phyloP scores from a whole-genome alignment of 2,113 vertebrate genomes.

The Pterocles gutturalis region DNA sequence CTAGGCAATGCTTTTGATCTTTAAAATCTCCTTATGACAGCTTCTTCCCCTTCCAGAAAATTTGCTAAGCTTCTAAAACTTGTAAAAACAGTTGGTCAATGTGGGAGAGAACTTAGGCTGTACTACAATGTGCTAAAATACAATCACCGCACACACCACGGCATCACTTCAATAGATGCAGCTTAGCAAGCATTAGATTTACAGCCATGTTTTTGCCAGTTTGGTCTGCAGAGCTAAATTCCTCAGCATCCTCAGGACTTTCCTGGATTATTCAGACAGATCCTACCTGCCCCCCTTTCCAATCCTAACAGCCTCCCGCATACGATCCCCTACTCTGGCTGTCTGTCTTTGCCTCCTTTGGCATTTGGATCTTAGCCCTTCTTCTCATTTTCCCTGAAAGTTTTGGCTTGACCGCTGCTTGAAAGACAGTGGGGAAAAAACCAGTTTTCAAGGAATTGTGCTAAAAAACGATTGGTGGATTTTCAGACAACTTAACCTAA shows the following conservation, averaged over 20 bases:
- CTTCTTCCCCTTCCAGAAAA: background rate
- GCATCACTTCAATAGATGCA: background rate
- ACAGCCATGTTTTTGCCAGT: background rate
- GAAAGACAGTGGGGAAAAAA: background rate
- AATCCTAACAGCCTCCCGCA: background rate
- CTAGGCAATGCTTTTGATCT: constrained; percentile 15
- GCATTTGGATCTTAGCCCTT: background rate
- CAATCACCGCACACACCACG: background rate
- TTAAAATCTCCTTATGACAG: constrained; percentile 26
- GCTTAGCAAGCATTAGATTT: constrained; percentile 15
- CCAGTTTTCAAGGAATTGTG: background rate
- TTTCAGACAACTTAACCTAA: background rate
- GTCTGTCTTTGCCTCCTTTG: background rate
- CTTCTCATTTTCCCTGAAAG: background rate
- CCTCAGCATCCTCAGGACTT: background rate
- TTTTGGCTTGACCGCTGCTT: background rate
- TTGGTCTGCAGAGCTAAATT: background rate
- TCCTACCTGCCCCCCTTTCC: background rate
- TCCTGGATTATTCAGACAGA: background rate
- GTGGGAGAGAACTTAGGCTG: background rate
- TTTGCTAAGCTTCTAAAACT: constrained; percentile 6
- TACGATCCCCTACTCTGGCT: background rate
- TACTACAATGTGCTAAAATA: constrained; percentile 12
- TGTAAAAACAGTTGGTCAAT: constrained; percentile 1
- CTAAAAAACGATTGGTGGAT: background rate